Evolutionary conservation across 2,888 invertebrate species (phyloP), one percentile per base, ranked within the genome.

Genomic region (Lottia scabra): DNA sequence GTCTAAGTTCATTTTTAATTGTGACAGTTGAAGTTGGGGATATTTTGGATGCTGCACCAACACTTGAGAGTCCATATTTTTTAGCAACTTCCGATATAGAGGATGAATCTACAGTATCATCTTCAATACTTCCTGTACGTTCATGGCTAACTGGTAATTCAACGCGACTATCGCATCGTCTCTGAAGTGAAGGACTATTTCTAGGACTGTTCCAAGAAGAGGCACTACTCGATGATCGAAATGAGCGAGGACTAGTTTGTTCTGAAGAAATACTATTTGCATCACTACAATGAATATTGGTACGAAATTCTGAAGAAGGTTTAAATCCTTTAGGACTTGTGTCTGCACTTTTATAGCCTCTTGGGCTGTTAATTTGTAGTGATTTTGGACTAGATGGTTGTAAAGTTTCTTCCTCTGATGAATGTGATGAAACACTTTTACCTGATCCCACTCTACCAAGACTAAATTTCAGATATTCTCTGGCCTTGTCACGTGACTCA

Each of bases 91-190:
- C 30, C 10, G 56, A 19, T 56, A 56, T 56, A 19, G 56, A 56
- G 8, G 56, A 56, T 23, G 56, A 56, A 56, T 56, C 56, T 23
- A 56, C 56, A 56, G 56, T 56, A 56, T 23, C 23, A 56, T 56
- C 68, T 38, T 74, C 74, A n/a, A 56, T 23, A 1, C 68, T 65
- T 19, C 67, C 63, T 30, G 46, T 43, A n/a, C 43, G 70, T n/a
- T 71, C 68, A 45, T 74, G 74, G 65, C 68, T 74, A 0, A 74
- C 74, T 3, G 74, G 74, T 15, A 74, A 19, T 63, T 74, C 74
- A 19, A 74, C 23, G 43, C 74, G 67, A 15, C 73, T 70, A 48
- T 70, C 70, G 48, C 65, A 67, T 44, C 70, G 70, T 63, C 63
- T 68, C 38, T 65, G 27, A 65, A 74, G 19, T 12, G 56, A 56